Evolutionary conservation across 2,113 vertebrate species (phyloP), one percentile per base, ranked within the genome.

Genomic region (Marcusenius ussheri): DNA sequence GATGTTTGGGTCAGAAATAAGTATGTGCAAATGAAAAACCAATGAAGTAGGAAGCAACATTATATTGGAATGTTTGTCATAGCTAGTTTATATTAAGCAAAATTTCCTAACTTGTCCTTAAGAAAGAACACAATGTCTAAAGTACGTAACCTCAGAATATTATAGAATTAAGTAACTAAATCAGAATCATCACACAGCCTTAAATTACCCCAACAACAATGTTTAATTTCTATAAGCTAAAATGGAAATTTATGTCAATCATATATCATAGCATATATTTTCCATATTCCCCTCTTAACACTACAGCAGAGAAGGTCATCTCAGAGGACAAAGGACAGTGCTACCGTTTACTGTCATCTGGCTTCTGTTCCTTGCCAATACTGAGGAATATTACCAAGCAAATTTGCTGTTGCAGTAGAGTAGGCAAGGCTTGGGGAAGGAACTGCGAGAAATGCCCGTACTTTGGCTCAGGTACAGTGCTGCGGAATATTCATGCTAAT

Each of bases 371-470:
- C 45, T 93, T 99, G 91, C 98, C 98, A 58, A 97, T 99, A 90
- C 93, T 96, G 86, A 96, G 96, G 91, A 96, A 88, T 94, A 99
- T 99, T 96, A 99, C 98, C 91, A 98, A 98, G 92, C 98, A 99
- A 94, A 99, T 99, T 93, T 99, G 98, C 95, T 99, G 98, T 96
- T 99, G 98, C 95, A 99, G 98, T 92, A 97, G 98, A 0, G 98
- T 99, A 0, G 98, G 98, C 50, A 99, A 99, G 92, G 98, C 97
- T n/a, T 99, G 98, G 98, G 98, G 98, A 0, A 90, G 92, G 19
- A 86, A 90, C 89, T 99, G 98, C 15, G 95, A 97, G 92, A 93
- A 95, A 2, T 99, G 98, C 84, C 98, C 98, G 0, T 13, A 92
- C 91, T 97, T 97, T 0, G 97, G 97, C 70, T 97, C 98, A 96